Conservation (phyloP, 2,797 vertebrate species). For the Microctenopoma stevenorrisi region DNA sequence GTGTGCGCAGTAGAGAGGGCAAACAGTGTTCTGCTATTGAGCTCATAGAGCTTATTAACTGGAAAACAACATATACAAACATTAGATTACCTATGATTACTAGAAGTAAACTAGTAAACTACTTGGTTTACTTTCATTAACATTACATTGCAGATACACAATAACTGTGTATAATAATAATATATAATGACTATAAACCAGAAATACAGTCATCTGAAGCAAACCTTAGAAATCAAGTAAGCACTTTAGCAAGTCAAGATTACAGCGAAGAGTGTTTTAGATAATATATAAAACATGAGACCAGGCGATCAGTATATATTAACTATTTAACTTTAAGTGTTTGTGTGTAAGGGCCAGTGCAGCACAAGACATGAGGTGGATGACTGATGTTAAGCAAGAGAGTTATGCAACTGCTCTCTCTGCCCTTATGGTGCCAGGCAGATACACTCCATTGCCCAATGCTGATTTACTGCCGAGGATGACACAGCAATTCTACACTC, state of each 20-base stretch:
- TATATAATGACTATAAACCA: not conserved
- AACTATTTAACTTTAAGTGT: constrained; percentile 23
- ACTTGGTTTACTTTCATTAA: not conserved
- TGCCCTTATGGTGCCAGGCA: constrained; percentile 75
- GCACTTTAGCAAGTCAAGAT: constrained; percentile 22
- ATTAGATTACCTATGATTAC: not conserved
- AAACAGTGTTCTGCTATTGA: constrained; percentile 99
- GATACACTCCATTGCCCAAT: constrained; percentile 74
- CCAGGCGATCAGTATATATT: constrained; percentile 28
- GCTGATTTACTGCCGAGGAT: constrained; percentile 83
- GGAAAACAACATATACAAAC: constrained; percentile 30
- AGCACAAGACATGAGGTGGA: constrained; percentile 47
- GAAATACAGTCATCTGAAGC: not conserved
- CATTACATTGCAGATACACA: not conserved
- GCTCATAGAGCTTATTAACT: constrained; percentile 99
- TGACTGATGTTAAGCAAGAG: constrained; percentile 71
- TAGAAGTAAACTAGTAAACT: not conserved
- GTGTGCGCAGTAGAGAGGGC: constrained; percentile 97
- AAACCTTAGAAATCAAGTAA: constrained; percentile 17
- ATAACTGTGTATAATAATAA: not conserved
- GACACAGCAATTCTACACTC: constrained; percentile 83
- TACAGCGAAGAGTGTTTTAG: constrained; percentile 10
- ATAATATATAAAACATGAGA: constrained; percentile 38
- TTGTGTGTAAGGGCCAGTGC: constrained; percentile 42
- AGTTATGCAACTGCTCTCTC: constrained; percentile 80